Evolutionary conservation across 2,888 invertebrate genomes (phyloP), one percentile per base, ranked within the genome.

Genomic region (Escarpia spicata): DNA sequence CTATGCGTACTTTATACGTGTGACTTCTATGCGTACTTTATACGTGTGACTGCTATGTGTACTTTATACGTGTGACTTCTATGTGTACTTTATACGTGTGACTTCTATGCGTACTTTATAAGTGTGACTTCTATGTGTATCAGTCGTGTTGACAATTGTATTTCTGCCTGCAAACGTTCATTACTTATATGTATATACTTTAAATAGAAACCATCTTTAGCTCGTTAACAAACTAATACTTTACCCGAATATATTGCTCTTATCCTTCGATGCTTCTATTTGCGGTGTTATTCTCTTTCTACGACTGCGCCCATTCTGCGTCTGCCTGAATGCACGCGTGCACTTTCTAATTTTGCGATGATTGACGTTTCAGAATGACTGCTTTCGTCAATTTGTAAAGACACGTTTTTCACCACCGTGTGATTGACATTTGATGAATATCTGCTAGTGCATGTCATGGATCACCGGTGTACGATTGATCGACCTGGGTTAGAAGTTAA

Each of bases 401-500:
- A 26, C 19, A 75, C 75, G n/a, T 75, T 75, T 75, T 75, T 26
- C 75, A 52, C 26, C 75, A 26, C 75, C 75, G n/a, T 75, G 75
- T 75, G 75, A 75, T 75, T 26, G 75, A 75, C 75, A 75, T 26
- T 26, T 75, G 75, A 75, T 75, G 75, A 26, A 75, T 6, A 75
- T 75, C 19, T 75, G 6, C n/a, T 26, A 26, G 75, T 75, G 75
- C 75, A 75, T 26, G 75, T 75, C 75, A 75, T 26, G 75, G 75
- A 75, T 75, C 75, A 26, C 75, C n/a, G 26, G n/a, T 26, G 19
- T 26, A 75, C n/a, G 75, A 75, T 75, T 75, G 26, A 75, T 75
- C n/a, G 26, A n/a, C 75, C 75, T 75, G 26, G 75, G 75, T 75
- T 75, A 75, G 75, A 75, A 75, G 75, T n/a, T 75, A 75, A 75